Evolutionary conservation across 2,888 invertebrate genomes (phyloP).

Genomic region (Mimachlamys varia): DNA sequence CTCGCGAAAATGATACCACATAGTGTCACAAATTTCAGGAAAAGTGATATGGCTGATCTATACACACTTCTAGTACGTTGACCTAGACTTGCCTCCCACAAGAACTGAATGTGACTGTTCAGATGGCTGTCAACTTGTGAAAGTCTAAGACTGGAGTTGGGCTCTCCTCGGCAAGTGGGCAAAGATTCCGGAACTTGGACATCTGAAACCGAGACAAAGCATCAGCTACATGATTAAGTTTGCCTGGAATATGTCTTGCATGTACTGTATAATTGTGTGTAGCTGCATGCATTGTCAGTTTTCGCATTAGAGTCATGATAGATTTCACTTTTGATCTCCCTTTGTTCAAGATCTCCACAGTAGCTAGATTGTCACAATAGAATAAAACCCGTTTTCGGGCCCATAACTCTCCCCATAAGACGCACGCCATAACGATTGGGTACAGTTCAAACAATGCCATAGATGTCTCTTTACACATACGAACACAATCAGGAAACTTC

Average conservation of each 20-base stretch:
- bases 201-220: slow-evolving; percentile 52
- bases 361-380: slow-evolving; percentile 47
- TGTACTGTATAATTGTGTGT: slow-evolving; percentile 43
- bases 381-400: slow-evolving; percentile 41
- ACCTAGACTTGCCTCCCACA: too few relatives aligned
- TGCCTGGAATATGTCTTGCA: slow-evolving; percentile 45
- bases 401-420: slow-evolving; percentile 47
- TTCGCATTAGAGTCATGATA: slow-evolving; percentile 50
- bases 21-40: too few relatives aligned
- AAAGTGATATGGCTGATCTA: too few relatives aligned
- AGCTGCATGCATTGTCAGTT: slow-evolving; percentile 41
- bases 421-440: slow-evolving; percentile 44
- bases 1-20: too few relatives aligned
- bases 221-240: slow-evolving; percentile 44
- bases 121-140: too few relatives aligned
- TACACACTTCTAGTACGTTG: too few relatives aligned
- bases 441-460: slow-evolving; percentile 47
- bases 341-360: slow-evolving; percentile 47
- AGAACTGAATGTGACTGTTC: too few relatives aligned
- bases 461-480: slow-evolving; percentile 32
- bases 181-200: slow-evolving; percentile 43
- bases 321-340: slow-evolving; percentile 42
- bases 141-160: too few relatives aligned
- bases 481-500: slow-evolving; percentile 42
- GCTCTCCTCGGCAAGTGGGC: too few relatives aligned